Conservation (phyloP, 2,888 invertebrate genomes). For the Noctua pronuba region DNA sequence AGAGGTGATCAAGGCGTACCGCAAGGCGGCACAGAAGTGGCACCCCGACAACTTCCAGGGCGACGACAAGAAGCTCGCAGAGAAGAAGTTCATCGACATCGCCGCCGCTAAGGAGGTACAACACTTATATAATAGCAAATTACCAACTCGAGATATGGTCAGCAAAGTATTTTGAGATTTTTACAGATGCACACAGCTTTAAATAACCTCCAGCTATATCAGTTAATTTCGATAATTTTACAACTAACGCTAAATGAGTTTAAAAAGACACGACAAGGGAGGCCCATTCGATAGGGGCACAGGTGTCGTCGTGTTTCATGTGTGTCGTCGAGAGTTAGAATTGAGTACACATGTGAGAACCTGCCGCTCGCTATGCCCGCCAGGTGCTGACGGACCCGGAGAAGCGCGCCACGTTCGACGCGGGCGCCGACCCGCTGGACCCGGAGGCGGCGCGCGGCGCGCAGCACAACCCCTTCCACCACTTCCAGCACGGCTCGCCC, state of each 20-base stretch:
- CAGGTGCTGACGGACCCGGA: slow-evolving; percentile 95
- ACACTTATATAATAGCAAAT: no score
- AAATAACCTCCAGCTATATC: neutral
- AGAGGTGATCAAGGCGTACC: slow-evolving; percentile 98
- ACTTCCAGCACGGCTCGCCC: slow-evolving; percentile 96
- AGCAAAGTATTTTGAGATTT: neutral
- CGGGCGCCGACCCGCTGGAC: slow-evolving; percentile 98
- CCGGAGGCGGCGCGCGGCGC: slow-evolving; percentile 93
- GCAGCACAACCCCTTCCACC: slow-evolving; percentile 94
- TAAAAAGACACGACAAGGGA: no score
- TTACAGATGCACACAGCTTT: neutral
- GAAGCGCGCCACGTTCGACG: slow-evolving; percentile 98
- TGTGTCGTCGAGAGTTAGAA: no score
- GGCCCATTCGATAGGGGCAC: no score
- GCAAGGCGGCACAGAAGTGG: slow-evolving; percentile 99
- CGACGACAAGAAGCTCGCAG: slow-evolving; percentile 97
- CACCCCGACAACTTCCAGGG: slow-evolving; percentile 98
- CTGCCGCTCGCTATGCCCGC: no score
- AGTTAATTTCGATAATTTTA: neutral
- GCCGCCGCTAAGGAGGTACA: slow-evolving; percentile 99
- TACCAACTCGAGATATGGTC: neutral
- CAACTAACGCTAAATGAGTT: neutral
- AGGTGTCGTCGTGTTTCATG: no score
- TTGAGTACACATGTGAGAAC: no score
- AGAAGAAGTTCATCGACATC: slow-evolving; percentile 99